Evolutionary conservation across 2,797 vertebrate genomes (phyloP), one percentile per base, ranked within the genome.

Genomic region (Sebastes variabilis): DNA sequence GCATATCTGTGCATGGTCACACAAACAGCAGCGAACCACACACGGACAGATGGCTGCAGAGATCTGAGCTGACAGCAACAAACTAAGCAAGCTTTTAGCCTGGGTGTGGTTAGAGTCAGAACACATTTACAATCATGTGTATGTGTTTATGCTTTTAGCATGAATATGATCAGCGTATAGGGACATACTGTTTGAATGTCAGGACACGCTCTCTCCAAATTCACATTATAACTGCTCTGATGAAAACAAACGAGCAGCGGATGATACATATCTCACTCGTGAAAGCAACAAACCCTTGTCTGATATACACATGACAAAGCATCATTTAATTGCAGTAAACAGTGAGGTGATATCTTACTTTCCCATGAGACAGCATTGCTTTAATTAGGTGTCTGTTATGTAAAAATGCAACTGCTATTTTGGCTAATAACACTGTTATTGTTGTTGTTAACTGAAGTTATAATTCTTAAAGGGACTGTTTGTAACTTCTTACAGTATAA

Each of bases 11-110:
- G 69, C 1, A 13, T 30, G 46, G 64, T 58, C 67, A 14, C 13
- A 62, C 30, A 58, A 77, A 80, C 62, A 14, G 6, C 20, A 62
- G 61, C 27, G 64, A 69, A 65, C 14, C 42, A 22, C 13, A 13
- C 10, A 13, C 38, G 25, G 20, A 16, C 12, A 18, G 75, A 73
- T 30, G 58, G 29, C 24, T 75, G 56, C 61, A 56, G 49, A 68
- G 64, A 75, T 67, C 64, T 81, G 61, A 75, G 58, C 30, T 77
- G 80, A 80, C 70, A 75, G 70, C 64, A 18, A 49, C 46, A 76
- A 34, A 58, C 54, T 67, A 70, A 79, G 42, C 30, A 66, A 30
- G 78, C 79, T 86, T 82, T 86, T 82, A 84, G 81, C 56, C 29
- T 12, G 18, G 22, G 38, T 66, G 56, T 67, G 56, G 52, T 65